These are phyloP conservation scores for Trichomycterus rosablanca DNA, from an alignment of 2,113 vertebrate genomes.

Conservation along the genomic window DNA sequence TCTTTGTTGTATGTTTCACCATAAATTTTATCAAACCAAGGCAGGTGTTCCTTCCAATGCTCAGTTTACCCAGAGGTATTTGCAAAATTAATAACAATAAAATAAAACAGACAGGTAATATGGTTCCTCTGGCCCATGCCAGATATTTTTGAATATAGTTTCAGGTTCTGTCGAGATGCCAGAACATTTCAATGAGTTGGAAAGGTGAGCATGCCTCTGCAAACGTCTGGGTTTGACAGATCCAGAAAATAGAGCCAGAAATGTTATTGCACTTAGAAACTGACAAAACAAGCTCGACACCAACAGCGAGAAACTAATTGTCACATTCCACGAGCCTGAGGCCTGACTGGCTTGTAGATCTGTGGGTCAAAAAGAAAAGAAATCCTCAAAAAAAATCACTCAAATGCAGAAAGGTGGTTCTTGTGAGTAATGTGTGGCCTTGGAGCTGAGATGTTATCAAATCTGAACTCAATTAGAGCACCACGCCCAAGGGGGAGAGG, in stretches of 20 bases:
- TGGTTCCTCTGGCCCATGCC: neutral
- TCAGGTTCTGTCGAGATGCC: neutral
- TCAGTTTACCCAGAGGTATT: neutral
- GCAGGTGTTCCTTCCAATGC: no score
- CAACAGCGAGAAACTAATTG: neutral
- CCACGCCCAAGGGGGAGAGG: no score
- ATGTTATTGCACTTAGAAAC: neutral
- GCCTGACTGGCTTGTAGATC: no score
- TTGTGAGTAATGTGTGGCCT: no score
- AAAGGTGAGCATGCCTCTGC: slow-evolving; percentile 5
- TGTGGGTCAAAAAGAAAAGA: no score
- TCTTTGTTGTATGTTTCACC: no score
- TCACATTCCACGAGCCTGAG: neutral
- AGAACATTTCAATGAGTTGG: neutral
- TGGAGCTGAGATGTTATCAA: no score
- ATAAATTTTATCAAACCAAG: no score
- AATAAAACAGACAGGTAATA: no score
- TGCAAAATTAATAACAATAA: neutral
- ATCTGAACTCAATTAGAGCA: no score
- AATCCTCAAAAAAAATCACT: no score
- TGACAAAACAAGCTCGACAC: neutral
- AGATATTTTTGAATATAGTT: slow-evolving; percentile 4
- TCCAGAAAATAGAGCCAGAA: slow-evolving; percentile 1
- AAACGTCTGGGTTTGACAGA: neutral
- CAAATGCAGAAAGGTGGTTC: no score